These are phyloP conservation scores for Patella vulgata DNA, from an alignment of 1,140 invertebrate species.

Conservation along the genomic window DNA sequence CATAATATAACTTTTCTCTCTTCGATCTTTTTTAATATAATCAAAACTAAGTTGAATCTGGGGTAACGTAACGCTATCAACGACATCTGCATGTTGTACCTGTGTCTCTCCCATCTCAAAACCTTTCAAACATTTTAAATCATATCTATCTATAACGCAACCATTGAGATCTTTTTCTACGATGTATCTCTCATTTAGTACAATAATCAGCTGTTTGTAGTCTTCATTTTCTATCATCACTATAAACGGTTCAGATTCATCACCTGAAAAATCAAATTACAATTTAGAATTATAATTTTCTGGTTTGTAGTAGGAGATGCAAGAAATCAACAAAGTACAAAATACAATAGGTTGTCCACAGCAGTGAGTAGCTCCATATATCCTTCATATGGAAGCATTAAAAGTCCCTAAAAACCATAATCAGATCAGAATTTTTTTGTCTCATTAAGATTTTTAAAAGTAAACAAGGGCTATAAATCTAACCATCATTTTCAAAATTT, in stretches of 20 bases:
- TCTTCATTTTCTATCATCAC: slow-evolving; percentile 38
- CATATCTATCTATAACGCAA: slow-evolving; percentile 32
- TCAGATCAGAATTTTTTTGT: background rate
- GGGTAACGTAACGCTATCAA: slow-evolving; percentile 18
- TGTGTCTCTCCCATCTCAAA: background rate
- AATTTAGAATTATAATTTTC: background rate
- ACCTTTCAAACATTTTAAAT: slow-evolving; percentile 39
- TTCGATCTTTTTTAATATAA: slow-evolving; percentile 45
- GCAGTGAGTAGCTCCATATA: background rate
- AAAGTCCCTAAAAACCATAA: background rate
- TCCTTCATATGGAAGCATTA: background rate
- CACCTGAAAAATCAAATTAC: slow-evolving; percentile 32
- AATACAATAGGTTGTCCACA: background rate
- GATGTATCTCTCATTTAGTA: slow-evolving; percentile 45
- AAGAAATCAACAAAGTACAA: background rate
- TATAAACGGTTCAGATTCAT: slow-evolving; percentile 54
- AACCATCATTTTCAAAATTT: too few relatives aligned
- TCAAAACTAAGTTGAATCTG: slow-evolving; percentile 45
- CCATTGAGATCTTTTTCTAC: slow-evolving; percentile 53
- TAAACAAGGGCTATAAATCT: too few relatives aligned
- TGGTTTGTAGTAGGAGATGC: background rate
- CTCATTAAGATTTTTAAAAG: too few relatives aligned
- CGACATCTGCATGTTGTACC: slow-evolving; percentile 15
- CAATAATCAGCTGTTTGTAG: slow-evolving; percentile 42
- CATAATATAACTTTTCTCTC: slow-evolving; percentile 49